A percentile compares a stretch with the other conserved stretches of the same genome.
phyloP scores from a whole-genome alignment of 2,113 vertebrate species.

The Ciconia boyciana region DNA sequence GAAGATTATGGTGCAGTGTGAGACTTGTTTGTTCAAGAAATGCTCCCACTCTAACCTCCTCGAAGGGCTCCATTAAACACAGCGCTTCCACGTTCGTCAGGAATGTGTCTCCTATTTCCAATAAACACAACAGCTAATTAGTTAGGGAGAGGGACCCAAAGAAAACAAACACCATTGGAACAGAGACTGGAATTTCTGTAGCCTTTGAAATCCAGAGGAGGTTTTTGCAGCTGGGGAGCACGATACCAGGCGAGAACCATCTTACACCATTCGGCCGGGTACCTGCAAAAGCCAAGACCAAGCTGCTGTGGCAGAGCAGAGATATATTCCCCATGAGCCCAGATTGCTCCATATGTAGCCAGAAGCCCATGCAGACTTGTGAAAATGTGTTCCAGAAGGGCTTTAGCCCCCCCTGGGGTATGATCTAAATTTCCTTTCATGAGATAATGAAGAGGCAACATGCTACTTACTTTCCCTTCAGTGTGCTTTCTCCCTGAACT shows the following conservation, averaged over 20 bases:
- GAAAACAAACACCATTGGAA: neutral
- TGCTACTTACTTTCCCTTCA: neutral
- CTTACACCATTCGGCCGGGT: fast-evolving
- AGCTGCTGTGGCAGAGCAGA: neutral
- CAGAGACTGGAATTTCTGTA: neutral
- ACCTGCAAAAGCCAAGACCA: neutral
- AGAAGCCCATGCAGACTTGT: neutral
- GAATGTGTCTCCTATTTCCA: constrained; percentile 42
- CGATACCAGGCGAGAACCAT: fast-evolving
- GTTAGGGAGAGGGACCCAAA: neutral
- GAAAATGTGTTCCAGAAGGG: neutral
- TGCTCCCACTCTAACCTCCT: neutral
- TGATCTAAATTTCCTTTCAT: neutral
- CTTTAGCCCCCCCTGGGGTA: neutral
- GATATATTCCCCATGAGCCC: neutral
- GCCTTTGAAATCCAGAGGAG: neutral
- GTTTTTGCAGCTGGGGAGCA: neutral
- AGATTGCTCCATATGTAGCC: neutral
- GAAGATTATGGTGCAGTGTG: neutral
- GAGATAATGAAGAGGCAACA: neutral
- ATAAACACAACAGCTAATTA: constrained; percentile 34
- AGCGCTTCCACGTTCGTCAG: neutral
- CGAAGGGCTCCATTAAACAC: neutral
- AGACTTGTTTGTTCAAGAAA: constrained; percentile 15
- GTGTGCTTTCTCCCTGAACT: neutral